These are phyloP conservation scores for Acrocyrtus sp. DNA, from an alignment of 2,888 invertebrate species.

Conservation along the genomic window DNA sequence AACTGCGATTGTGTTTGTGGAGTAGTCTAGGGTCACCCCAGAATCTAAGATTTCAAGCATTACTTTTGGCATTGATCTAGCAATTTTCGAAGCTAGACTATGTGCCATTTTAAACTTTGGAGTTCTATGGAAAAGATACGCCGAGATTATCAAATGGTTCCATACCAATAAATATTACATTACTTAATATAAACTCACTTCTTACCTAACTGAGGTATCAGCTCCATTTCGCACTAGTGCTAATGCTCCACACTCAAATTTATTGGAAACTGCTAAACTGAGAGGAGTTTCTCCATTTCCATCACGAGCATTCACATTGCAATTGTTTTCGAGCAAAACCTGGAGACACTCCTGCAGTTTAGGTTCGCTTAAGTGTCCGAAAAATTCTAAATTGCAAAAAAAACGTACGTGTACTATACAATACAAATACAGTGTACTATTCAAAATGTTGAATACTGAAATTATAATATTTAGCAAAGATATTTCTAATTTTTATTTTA, in stretches of 20 bases:
- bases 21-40: slow-evolving; percentile 24
- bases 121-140: background rate
- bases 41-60: slow-evolving; percentile 38
- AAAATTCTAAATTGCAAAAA: slow-evolving; percentile 15
- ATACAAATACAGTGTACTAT: background rate
- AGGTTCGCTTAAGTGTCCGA: slow-evolving; percentile 38
- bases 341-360: slow-evolving; percentile 33
- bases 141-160: background rate
- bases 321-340: slow-evolving; percentile 7
- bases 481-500: slow-evolving; percentile 16
- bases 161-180: background rate
- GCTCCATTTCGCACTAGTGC: slow-evolving; percentile 38
- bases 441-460: background rate
- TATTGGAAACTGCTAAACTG: slow-evolving; percentile 29
- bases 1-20: background rate
- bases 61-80: slow-evolving; percentile 41
- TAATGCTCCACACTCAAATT: slow-evolving; percentile 28
- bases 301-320: slow-evolving; percentile 31
- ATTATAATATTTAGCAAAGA: background rate
- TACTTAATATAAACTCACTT: too few relatives aligned
- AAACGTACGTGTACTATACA: background rate
- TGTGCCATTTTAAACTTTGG: slow-evolving; percentile 6
- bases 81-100: slow-evolving; percentile 33
- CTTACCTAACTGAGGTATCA: slow-evolving; percentile 25
- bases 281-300: slow-evolving; percentile 34